phyloP scores from a whole-genome alignment of 2,888 invertebrate genomes.

The Vandiemenella viatica region DNA sequence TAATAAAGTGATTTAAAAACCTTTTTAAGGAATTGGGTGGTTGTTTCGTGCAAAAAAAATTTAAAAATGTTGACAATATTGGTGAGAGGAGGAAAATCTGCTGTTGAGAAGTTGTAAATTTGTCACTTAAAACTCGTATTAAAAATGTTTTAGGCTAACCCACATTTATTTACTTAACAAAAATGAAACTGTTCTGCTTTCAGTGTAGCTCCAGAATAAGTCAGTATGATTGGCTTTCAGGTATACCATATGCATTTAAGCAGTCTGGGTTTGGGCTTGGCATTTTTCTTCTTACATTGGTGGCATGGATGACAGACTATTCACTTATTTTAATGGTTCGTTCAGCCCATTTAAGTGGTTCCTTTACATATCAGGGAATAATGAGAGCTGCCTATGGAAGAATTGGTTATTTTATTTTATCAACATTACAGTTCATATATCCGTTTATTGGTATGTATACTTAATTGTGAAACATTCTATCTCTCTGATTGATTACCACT shows the following conservation, averaged over 20 bases:
- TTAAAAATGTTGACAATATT: too few species aligned
- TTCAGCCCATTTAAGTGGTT: conserved; percentile 58
- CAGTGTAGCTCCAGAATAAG: too few species aligned
- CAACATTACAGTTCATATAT: conserved; percentile 63
- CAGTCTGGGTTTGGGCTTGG: conserved; percentile 69
- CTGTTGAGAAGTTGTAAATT: too few species aligned
- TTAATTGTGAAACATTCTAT: conserved; percentile 5
- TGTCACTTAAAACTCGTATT: too few species aligned
- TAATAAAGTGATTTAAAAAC: too few species aligned
- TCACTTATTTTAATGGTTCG: conserved; percentile 64
- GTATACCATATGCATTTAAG: conserved; percentile 65
- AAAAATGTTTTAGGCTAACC: too few species aligned
- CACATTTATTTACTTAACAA: background rate
- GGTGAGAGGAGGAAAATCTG: too few species aligned
- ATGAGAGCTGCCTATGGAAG: conserved; percentile 69
- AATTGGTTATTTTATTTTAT: conserved; percentile 59
- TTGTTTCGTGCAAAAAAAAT: too few species aligned
- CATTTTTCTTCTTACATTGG: conserved; percentile 47
- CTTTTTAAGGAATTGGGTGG: too few species aligned
- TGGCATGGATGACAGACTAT: conserved; percentile 66
- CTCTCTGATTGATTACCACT: too few species aligned
- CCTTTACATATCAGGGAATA: conserved; percentile 62
- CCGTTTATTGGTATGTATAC: conserved; percentile 59
- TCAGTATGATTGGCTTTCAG: too few species aligned
- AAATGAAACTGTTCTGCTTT: background rate